A percentile compares a stretch with the other conserved stretches of the same genome.
These are phyloP conservation scores for Chydorus sphaericus DNA, from an alignment of 2,888 invertebrate species.

Conservation along the genomic window DNA sequence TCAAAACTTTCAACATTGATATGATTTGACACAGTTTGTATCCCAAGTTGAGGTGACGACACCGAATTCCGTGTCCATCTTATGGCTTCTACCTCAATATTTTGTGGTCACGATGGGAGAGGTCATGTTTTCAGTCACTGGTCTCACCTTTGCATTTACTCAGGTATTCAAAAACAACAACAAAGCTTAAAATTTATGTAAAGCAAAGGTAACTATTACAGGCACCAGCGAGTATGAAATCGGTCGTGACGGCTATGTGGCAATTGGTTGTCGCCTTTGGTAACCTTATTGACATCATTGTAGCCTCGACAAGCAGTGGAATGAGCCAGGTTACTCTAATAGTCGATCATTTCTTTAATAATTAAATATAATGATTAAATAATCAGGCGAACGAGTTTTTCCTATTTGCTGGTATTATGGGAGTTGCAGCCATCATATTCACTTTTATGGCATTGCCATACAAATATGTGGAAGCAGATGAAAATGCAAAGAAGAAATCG, in stretches of 20 bases:
- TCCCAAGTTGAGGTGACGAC: conserved; percentile 39
- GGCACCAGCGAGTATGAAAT: conserved; percentile 86
- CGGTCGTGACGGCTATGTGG: conserved; percentile 83
- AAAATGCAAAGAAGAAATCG: background rate
- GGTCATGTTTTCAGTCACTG: conserved; percentile 90
- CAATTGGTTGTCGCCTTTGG: conserved; percentile 84
- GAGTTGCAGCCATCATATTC: conserved; percentile 66
- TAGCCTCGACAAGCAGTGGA: no score
- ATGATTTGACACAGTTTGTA: background rate
- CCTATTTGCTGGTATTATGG: conserved; percentile 74
- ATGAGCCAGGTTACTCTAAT: conserved; percentile 47
- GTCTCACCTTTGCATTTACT: conserved; percentile 87
- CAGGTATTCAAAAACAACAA: conserved; percentile 38
- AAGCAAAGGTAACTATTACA: conserved; percentile 29
- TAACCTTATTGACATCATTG: conserved; percentile 77
- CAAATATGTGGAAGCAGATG: conserved; percentile 42
- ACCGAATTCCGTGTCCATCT: conserved; percentile 59
- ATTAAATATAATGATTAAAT: conserved; percentile 14
- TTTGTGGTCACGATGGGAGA: conserved; percentile 85
- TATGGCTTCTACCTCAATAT: conserved; percentile 84
- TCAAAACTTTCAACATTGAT: background rate
- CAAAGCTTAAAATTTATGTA: no score
- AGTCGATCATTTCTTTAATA: background rate
- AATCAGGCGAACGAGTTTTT: conserved; percentile 70
- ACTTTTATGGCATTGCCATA: conserved; percentile 63